Evolutionary conservation across 2,888 invertebrate genomes (phyloP).

Genomic region (Diploptera punctata): DNA sequence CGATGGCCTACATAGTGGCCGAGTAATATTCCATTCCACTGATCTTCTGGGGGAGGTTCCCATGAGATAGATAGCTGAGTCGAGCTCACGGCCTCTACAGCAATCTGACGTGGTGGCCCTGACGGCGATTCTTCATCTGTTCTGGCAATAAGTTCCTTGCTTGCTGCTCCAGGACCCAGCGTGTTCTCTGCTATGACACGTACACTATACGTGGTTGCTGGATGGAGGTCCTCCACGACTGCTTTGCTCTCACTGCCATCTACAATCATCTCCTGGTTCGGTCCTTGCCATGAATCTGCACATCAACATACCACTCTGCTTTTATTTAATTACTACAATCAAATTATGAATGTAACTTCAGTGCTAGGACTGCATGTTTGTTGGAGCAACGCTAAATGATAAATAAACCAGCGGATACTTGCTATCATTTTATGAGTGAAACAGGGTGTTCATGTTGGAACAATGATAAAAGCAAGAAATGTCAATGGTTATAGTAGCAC

Average conservation of each 20-base stretch:
- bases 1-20: conserved; percentile 49
- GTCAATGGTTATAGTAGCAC: too few species aligned
- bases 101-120: conserved; percentile 46
- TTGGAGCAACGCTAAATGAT: too few species aligned
- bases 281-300: conserved; percentile 38
- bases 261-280: conserved; percentile 30
- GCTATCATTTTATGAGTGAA: too few species aligned
- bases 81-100: conserved; percentile 45
- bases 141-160: conserved; percentile 43
- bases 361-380: too few species aligned
- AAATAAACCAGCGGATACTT: too few species aligned
- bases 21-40: conserved; percentile 48
- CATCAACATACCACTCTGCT: neutral
- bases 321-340: too few species aligned
- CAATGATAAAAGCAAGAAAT: too few species aligned
- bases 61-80: conserved; percentile 47
- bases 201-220: conserved; percentile 63
- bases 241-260: conserved; percentile 49
- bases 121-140: conserved; percentile 42
- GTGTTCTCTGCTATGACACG: conserved; percentile 65
- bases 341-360: too few species aligned
- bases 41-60: conserved; percentile 49
- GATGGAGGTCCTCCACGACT: conserved; percentile 61
- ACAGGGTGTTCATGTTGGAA: too few species aligned
- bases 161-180: conserved; percentile 55